Evolutionary conservation across 2,888 invertebrate genomes (phyloP), one percentile per base, ranked within the genome.

Genomic region (Drosophila anomalata): DNA sequence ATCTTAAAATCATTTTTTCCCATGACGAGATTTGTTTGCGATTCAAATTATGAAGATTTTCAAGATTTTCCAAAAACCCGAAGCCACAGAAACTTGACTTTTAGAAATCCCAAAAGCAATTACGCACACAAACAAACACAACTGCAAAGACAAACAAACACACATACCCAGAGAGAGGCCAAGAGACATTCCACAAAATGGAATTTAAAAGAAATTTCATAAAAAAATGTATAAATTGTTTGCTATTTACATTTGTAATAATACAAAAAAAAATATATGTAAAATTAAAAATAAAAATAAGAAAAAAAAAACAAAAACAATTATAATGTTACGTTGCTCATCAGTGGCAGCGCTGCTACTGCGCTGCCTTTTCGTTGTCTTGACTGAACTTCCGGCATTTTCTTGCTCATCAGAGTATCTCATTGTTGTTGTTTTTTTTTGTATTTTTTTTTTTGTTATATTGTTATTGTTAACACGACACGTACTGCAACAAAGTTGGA

Each of bases 351-450:
- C 36, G 46, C 17, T 17, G 57, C 22, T n/a, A 26, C 57, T 31
- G 24, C 31, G 7, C 29, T 11, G 46, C 59, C 63, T 63, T 46
- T 17, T 55, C 68, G 82, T 78, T 72, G 74, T 68, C 65, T 67
- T 69, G 58, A 63, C 48, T 74, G 84, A 62, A 76, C 81, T 82
- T 87, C 81, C 87, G 81, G 87, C 87, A 81, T 80, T 76, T 80
- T 63, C 71, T 76, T 67, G 84, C 78, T 77, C 81, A 80, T 86
- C 87, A 62, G 51, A 44, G 36, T 42, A 22, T 24, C 26, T 57
- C 29, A 29, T 52, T 58, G 41, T 50, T 42, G 41, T 69, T 70
- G 41, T 52, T 68, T 46, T 48, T 12, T 42, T 63, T 39, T 22
- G 22, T 22, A 4, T 24, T 24, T 24, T 46, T 57, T 33, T 26